These are phyloP conservation scores for Regulus satrapa DNA, from an alignment of 2,113 vertebrate genomes.

Conservation along the genomic window DNA sequence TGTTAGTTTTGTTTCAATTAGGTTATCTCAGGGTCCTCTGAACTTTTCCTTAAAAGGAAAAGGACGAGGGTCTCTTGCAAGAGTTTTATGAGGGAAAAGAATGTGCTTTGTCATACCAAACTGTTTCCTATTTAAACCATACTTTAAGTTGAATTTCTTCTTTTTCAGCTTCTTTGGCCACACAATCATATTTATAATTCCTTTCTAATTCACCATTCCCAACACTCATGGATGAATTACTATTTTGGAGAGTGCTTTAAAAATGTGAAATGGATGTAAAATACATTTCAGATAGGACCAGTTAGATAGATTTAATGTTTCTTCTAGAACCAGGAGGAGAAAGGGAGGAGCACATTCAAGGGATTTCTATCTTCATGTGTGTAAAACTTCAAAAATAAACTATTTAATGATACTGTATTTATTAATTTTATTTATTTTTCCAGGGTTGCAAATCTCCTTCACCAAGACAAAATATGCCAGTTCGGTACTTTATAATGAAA, in stretches of 20 bases:
- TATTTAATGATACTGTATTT: not conserved
- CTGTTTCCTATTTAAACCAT: too few species aligned
- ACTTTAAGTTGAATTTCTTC: too few species aligned
- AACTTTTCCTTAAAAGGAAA: too few species aligned
- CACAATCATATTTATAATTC: too few species aligned
- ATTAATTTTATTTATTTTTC: not conserved
- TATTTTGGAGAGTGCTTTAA: not conserved
- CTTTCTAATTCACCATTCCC: too few species aligned
- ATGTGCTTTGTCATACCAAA: too few species aligned
- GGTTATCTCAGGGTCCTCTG: too few species aligned
- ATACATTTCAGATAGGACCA: not conserved
- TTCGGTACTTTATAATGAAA: conserved; percentile 93
- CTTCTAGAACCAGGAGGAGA: not conserved
- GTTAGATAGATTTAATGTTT: not conserved
- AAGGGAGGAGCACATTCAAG: not conserved
- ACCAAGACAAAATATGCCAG: conserved; percentile 60
- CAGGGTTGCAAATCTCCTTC: conserved; percentile 73
- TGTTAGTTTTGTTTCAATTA: too few species aligned
- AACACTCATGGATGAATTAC: not conserved
- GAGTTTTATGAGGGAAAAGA: too few species aligned
- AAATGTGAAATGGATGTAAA: not conserved
- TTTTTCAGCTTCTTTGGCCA: too few species aligned
- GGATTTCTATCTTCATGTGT: not conserved
- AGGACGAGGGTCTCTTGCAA: too few species aligned
- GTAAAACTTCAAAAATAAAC: not conserved